These are phyloP conservation scores for Zoanthus gigantus DNA, from an alignment of 92 coral and sea anemone genomes.

Conservation along the genomic window DNA sequence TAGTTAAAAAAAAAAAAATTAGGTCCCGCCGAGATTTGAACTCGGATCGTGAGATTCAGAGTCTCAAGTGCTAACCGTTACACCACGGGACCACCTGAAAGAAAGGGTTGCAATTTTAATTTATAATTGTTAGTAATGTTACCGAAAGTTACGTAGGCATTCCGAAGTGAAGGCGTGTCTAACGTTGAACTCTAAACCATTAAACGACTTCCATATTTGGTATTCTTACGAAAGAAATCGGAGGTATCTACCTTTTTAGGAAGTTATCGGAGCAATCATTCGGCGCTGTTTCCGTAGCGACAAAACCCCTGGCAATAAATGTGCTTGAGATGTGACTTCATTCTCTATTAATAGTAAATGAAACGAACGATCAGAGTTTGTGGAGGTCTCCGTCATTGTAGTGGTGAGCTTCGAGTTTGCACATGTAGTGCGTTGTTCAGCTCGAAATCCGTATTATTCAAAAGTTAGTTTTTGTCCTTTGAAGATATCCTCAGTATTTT, in stretches of 20 bases:
- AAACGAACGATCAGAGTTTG: constrained; percentile 45
- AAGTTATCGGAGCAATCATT: constrained; percentile 65
- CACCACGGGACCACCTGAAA: constrained; percentile 84
- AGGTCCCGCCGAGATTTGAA: constrained; percentile 99
- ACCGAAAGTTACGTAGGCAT: constrained; percentile 58
- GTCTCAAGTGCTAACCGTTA: constrained; percentile 99
- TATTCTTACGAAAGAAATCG: constrained; percentile 56
- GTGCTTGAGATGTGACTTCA: constrained; percentile 82
- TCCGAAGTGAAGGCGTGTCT: constrained; percentile 90
- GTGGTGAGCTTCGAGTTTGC: constrained; percentile 34
- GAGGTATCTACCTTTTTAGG: constrained; percentile 80
- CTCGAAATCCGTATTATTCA: neutral
- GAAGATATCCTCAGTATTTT: neutral
- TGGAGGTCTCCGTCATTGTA: constrained; percentile 32
- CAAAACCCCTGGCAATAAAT: constrained; percentile 79
- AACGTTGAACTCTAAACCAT: constrained; percentile 83
- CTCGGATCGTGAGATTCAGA: constrained; percentile 99
- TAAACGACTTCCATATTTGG: constrained; percentile 73
- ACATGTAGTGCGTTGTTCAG: constrained; percentile 1
- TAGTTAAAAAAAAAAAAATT: neutral
- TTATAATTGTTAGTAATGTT: neutral
- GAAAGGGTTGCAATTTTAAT: neutral
- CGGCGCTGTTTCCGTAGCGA: constrained; percentile 75
- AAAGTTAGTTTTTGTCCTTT: neutral
- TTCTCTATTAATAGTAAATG: constrained; percentile 74